These are phyloP conservation scores for Helarctos malayanus DNA, from an alignment of 2,797 vertebrate genomes.

Conservation along the genomic window DNA sequence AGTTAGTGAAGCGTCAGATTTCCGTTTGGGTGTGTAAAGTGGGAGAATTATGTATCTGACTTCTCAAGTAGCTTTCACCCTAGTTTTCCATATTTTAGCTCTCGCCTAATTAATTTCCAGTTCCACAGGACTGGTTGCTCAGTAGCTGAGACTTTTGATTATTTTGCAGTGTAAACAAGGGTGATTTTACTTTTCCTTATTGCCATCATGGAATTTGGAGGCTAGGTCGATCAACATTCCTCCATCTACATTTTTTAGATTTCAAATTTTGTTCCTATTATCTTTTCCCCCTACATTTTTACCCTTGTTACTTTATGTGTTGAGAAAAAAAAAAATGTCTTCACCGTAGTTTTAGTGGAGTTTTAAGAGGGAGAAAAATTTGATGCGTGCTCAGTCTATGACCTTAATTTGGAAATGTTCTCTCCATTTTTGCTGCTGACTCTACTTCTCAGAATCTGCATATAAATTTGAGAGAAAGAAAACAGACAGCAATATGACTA, in stretches of 20 bases:
- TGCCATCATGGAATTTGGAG: neutral
- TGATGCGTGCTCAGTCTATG: neutral
- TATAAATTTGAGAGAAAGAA: neutral
- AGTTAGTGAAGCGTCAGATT: neutral
- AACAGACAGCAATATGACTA: neutral
- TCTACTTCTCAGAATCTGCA: neutral
- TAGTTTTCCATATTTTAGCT: neutral
- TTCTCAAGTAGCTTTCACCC: neutral
- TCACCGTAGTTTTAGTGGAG: neutral
- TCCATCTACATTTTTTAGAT: neutral
- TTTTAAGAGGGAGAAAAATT: neutral
- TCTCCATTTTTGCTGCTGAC: neutral
- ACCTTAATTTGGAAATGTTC: neutral
- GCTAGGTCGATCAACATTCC: neutral
- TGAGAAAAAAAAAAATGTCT: neutral
- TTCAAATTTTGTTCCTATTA: neutral
- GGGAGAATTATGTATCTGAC: neutral
- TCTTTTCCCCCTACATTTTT: neutral
- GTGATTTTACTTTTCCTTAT: neutral
- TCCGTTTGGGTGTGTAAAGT: neutral
- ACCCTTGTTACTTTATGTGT: neutral
- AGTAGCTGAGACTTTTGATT: neutral
- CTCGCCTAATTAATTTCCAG: neutral
- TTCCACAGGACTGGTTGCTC: fast-evolving
- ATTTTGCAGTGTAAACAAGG: neutral